Conservation (phyloP, 2,888 invertebrate species). For the Drosophila multiciliata region DNA sequence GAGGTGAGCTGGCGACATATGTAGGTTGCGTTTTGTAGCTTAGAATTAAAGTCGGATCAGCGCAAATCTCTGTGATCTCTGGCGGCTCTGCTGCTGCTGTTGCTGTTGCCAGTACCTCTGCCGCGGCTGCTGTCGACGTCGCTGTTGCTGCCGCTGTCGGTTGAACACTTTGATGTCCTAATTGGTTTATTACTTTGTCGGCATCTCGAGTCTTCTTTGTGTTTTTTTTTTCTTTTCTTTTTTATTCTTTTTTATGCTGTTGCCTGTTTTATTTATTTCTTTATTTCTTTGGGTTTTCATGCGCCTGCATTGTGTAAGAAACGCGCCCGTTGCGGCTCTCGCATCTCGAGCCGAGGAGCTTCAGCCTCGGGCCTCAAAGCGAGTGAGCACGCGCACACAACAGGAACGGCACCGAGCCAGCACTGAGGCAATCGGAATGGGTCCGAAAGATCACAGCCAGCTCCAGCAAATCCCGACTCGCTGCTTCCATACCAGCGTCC, state of each 20-base stretch:
- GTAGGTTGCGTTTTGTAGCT: slow-evolving; percentile 78
- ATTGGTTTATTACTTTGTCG: slow-evolving; percentile 85
- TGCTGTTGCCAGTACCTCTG: slow-evolving; percentile 21
- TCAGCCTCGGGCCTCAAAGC: slow-evolving; percentile 48
- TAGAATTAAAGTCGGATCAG: slow-evolving; percentile 80
- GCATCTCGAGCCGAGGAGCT: slow-evolving; percentile 34
- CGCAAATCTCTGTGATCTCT: slow-evolving; percentile 78
- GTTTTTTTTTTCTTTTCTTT: slow-evolving; percentile 55
- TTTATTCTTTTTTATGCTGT: slow-evolving; percentile 75
- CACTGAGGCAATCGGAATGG: slow-evolving; percentile 26
- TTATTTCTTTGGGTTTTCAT: slow-evolving; percentile 74
- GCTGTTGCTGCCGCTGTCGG: slow-evolving; percentile 75
- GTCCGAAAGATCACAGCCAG: slow-evolving; percentile 33
- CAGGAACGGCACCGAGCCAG: slow-evolving; percentile 47
- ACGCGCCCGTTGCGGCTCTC: slow-evolving; percentile 56
- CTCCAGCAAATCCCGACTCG: slow-evolving; percentile 5
- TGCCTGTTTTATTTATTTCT: slow-evolving; percentile 80
- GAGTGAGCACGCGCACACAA: slow-evolving; percentile 73
- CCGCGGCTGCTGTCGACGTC: slow-evolving; percentile 18
- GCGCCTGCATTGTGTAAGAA: slow-evolving; percentile 67
- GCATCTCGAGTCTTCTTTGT: slow-evolving; percentile 80
- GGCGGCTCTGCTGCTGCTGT: slow-evolving; percentile 39
- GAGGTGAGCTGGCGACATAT: slow-evolving; percentile 64
- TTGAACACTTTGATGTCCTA: slow-evolving; percentile 84
- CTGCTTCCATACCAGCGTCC: background rate